These are phyloP conservation scores for Phoenicopterus ruber DNA, from an alignment of 2,113 vertebrate species.

Conservation along the genomic window DNA sequence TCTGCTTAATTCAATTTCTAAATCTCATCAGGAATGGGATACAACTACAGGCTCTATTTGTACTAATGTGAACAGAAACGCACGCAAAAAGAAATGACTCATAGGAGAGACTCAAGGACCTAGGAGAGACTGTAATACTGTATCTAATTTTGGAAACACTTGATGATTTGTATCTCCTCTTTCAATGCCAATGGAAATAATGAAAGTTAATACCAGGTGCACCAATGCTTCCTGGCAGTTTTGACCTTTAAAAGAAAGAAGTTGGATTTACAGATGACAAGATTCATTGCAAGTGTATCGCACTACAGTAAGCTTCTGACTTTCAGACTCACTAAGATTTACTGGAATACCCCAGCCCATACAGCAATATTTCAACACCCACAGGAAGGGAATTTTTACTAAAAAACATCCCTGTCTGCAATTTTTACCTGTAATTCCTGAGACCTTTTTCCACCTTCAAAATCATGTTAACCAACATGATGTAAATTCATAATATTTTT, in stretches of 20 bases:
- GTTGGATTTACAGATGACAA: conserved; percentile 10
- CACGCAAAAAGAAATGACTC: background rate
- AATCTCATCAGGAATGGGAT: background rate
- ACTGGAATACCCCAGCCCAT: background rate
- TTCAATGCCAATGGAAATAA: background rate
- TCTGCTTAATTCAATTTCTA: background rate
- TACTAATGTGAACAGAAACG: fast-evolving
- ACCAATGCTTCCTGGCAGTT: background rate
- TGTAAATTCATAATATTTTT: background rate
- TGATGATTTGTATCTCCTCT: conserved; percentile 12
- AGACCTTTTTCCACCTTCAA: background rate
- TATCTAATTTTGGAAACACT: conserved; percentile 30
- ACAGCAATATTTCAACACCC: background rate
- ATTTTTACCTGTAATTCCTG: background rate
- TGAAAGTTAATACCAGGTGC: background rate
- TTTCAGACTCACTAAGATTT: background rate
- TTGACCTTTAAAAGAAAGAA: conserved; percentile 26
- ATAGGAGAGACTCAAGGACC: background rate
- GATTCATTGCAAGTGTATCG: background rate
- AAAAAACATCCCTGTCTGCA: background rate
- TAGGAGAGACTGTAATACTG: background rate
- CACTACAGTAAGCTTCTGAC: background rate
- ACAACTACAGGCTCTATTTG: background rate
- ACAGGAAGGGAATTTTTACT: background rate
- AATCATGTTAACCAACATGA: background rate